A percentile compares a stretch with the other conserved stretches of the same genome.
These are phyloP conservation scores for Rhinoptilus africanus DNA, from an alignment of 2,113 vertebrate species.

Conservation along the genomic window DNA sequence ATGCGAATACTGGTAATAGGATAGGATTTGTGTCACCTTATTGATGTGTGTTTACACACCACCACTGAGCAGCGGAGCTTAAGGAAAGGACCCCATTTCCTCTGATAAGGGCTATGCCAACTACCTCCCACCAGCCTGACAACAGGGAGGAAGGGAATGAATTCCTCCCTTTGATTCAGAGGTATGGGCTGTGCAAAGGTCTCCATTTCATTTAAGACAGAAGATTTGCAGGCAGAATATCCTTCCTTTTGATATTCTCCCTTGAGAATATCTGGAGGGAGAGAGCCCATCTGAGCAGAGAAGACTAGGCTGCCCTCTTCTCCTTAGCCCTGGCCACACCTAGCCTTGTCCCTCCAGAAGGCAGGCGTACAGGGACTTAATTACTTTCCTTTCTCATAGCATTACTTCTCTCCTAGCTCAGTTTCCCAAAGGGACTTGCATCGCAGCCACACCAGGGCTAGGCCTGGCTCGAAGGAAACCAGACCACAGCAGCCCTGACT, in stretches of 20 bases:
- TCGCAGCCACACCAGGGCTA: neutral
- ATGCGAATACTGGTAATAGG: constrained; percentile 11
- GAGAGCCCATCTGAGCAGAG: neutral
- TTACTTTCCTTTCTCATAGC: neutral
- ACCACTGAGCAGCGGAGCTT: neutral
- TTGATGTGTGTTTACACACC: constrained; percentile 31
- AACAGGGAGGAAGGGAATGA: neutral
- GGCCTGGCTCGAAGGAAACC: neutral
- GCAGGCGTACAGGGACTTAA: neutral
- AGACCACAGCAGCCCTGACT: neutral
- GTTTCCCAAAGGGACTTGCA: neutral
- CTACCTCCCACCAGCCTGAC: neutral
- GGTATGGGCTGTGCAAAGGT: neutral
- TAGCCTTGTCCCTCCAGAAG: neutral
- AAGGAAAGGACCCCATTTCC: neutral
- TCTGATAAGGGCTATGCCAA: neutral
- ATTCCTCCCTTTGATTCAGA: neutral
- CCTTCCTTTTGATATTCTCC: constrained; percentile 11
- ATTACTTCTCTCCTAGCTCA: neutral
- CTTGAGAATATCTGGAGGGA: neutral
- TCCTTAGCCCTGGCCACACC: neutral
- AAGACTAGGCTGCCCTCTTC: neutral
- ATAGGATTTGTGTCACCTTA: constrained; percentile 35
- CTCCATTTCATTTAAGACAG: neutral
- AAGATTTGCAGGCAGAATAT: neutral